Percentiles rank a stretch among this genome's conserved stretches.
Conservation (phyloP, 2,888 invertebrate species). For the Phyto melanocephala region DNA sequence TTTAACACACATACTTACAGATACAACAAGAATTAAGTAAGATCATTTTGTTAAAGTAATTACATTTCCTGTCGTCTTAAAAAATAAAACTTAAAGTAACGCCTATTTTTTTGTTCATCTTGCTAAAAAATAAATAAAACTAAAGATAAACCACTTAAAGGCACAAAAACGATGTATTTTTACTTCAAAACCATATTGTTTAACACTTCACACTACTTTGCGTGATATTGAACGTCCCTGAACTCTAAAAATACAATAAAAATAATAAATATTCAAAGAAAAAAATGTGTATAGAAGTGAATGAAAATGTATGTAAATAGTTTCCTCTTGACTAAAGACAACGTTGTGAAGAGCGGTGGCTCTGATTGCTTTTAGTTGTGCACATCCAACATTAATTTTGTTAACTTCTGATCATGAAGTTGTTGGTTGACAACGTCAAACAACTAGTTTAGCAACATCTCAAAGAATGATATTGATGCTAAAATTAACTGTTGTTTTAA, state of each 20-base stretch:
- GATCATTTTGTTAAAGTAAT: slow-evolving; percentile 1
- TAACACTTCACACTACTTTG: not conserved
- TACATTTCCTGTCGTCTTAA: slow-evolving; percentile 51
- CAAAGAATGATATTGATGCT: slow-evolving; percentile 32
- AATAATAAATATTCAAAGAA: not conserved
- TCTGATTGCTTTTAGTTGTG: not conserved
- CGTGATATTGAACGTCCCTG: slow-evolving; percentile 52
- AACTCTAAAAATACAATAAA: slow-evolving; percentile 20
- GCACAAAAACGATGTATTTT: not conserved
- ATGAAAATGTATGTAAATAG: not conserved
- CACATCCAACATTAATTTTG: not conserved
- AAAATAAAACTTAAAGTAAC: slow-evolving; percentile 7
- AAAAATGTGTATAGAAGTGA: not conserved
- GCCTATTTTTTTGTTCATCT: no score
- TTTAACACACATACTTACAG: not conserved
- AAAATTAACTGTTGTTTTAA: not conserved
- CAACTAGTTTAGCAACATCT: slow-evolving; percentile 53
- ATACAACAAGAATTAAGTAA: slow-evolving; percentile 27
- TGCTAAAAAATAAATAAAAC: slow-evolving; percentile 1
- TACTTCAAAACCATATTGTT: not conserved
- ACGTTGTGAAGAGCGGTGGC: not conserved
- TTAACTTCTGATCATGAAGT: not conserved
- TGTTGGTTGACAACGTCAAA: no score
- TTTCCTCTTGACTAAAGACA: not conserved
- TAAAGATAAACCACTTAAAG: not conserved